These are phyloP conservation scores for Mesorhabditis belari DNA, from an alignment of 2,888 invertebrate genomes.

Conservation along the genomic window DNA sequence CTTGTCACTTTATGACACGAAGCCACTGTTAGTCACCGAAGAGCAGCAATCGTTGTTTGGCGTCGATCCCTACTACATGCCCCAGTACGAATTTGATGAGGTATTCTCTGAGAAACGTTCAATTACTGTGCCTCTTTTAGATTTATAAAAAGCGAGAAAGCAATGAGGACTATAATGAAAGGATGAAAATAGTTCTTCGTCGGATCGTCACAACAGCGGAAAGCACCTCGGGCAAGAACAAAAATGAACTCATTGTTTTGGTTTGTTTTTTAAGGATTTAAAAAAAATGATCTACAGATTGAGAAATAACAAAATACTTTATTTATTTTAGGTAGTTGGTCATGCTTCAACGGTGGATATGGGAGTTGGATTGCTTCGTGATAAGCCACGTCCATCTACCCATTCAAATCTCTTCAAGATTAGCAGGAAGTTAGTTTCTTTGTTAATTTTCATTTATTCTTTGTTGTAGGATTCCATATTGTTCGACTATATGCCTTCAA, in stretches of 20 bases:
- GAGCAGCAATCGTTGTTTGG: constrained; percentile 16
- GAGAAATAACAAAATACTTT: background rate
- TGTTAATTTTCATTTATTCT: background rate
- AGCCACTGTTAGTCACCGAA: constrained; percentile 14
- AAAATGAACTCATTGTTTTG: constrained; percentile 13
- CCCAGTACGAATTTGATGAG: background rate
- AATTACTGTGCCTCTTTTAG: background rate
- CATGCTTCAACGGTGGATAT: constrained; percentile 47
- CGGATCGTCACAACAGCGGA: constrained; percentile 13
- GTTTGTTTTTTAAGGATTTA: background rate
- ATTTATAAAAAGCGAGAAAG: constrained; percentile 9
- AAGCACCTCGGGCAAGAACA: background rate
- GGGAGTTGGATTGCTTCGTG: constrained; percentile 29
- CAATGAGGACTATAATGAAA: constrained; percentile 23
- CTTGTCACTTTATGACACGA: constrained; percentile 17
- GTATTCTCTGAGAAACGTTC: background rate
- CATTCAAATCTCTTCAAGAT: constrained; percentile 20
- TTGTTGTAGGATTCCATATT: constrained; percentile 19
- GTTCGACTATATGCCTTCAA: constrained; percentile 17
- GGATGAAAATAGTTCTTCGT: constrained; percentile 17
- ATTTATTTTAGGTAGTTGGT: constrained; percentile 21
- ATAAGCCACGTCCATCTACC: constrained; percentile 14
- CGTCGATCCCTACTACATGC: constrained; percentile 18
- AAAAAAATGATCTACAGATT: background rate
- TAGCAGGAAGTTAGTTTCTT: constrained; percentile 5